Percentiles rank a stretch among this genome's conserved stretches.
Evolutionary conservation across 2,888 invertebrate genomes (phyloP).

Genomic region (Meganola albula): DNA sequence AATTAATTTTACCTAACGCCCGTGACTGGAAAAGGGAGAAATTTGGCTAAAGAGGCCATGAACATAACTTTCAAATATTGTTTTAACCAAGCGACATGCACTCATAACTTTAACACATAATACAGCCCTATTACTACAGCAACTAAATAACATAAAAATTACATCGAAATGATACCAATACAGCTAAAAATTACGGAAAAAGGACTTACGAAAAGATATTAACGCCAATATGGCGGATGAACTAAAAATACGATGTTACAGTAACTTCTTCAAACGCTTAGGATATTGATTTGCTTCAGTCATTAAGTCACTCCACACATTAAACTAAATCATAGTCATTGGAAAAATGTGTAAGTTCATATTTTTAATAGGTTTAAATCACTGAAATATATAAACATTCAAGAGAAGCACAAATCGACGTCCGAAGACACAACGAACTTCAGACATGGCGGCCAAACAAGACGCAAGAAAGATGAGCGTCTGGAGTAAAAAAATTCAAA

Average conservation of each 20-base stretch:
- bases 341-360: slow-evolving; percentile 54
- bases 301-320: slow-evolving; percentile 64
- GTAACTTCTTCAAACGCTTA: slow-evolving; percentile 66
- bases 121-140: slow-evolving; percentile 71
- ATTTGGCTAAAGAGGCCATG: slow-evolving; percentile 66
- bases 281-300: slow-evolving; percentile 60
- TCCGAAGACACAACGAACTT: slow-evolving; percentile 72
- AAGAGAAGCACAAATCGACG: slow-evolving; percentile 76
- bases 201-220: slow-evolving; percentile 77
- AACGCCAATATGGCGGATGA: slow-evolving; percentile 84
- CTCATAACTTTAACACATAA: slow-evolving; percentile 47
- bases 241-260: slow-evolving; percentile 78
- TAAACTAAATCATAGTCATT: slow-evolving; percentile 55
- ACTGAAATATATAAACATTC: slow-evolving; percentile 67
- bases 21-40: slow-evolving; percentile 48
- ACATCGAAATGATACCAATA: slow-evolving; percentile 51
- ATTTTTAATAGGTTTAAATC: slow-evolving; percentile 54
- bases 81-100: slow-evolving; percentile 52
- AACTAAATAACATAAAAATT: slow-evolving; percentile 55
- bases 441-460: slow-evolving; percentile 76
- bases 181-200: slow-evolving; percentile 71
- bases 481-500: slow-evolving; percentile 53
- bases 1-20: slow-evolving; percentile 24
- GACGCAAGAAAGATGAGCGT: slow-evolving; percentile 67
- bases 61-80: slow-evolving; percentile 51